Percentiles rank a stretch among this genome's conserved stretches.
These are phyloP conservation scores for Ladona fulva DNA, from an alignment of 1,140 invertebrate species.

Conservation along the genomic window DNA sequence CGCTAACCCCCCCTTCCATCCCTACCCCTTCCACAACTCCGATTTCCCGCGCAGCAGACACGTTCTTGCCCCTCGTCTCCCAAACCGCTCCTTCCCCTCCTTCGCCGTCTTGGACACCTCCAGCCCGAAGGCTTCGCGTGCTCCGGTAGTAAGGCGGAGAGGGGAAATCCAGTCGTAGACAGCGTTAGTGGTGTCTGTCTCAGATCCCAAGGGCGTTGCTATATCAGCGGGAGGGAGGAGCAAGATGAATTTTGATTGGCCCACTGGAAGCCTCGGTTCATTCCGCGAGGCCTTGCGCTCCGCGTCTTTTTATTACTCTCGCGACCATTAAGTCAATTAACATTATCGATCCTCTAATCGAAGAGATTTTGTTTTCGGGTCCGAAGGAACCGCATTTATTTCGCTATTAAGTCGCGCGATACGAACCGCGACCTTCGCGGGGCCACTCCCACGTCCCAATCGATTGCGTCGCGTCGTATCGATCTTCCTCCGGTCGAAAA, in stretches of 20 bases:
- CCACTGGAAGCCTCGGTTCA: neutral
- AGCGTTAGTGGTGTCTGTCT: constrained; percentile 7
- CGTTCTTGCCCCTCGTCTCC: neutral
- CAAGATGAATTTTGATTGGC: neutral
- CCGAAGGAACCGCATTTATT: too few species aligned
- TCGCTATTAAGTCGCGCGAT: neutral
- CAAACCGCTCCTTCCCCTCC: neutral
- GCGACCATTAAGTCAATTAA: too few species aligned
- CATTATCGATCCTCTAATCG: neutral
- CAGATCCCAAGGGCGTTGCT: constrained; percentile 6
- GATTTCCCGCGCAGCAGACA: neutral
- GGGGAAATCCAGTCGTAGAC: neutral
- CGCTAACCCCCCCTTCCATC: neutral
- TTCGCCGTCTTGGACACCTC: neutral
- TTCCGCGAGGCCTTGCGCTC: too few species aligned
- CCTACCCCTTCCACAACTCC: neutral
- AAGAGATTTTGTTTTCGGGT: neutral
- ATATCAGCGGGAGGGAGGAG: neutral
- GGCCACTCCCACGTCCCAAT: neutral
- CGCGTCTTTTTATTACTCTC: neutral
- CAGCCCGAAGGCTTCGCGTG: neutral
- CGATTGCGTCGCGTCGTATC: neutral
- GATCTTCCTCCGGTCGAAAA: neutral
- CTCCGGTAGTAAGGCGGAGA: neutral
- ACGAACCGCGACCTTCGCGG: neutral